Conservation (phyloP, 2,888 invertebrate genomes). For the Cantharis flavilabris region DNA sequence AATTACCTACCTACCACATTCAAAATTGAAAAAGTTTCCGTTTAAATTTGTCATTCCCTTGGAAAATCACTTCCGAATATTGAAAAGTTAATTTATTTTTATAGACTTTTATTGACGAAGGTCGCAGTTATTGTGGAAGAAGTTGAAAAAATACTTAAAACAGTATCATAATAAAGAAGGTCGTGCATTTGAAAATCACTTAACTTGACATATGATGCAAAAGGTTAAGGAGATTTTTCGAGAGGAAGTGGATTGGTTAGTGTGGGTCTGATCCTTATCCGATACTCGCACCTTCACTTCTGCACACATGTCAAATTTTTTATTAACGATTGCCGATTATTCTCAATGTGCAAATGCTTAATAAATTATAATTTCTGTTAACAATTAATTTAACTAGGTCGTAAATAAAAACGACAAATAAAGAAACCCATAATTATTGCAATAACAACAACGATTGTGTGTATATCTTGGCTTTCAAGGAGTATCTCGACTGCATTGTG, state of each 20-base stretch:
- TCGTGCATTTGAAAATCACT: not conserved
- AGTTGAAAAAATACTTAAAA: not conserved
- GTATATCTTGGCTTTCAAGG: slow-evolving; percentile 10
- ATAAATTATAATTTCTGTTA: not conserved
- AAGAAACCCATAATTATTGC: not conserved
- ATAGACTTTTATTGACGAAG: not conserved
- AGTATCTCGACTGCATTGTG: slow-evolving; percentile 10
- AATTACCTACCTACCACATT: not conserved
- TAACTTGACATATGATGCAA: not conserved
- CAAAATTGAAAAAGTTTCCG: not conserved
- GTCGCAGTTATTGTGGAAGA: not conserved
- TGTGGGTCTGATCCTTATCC: not conserved
- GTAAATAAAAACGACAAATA: not conserved
- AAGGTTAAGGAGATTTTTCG: slow-evolving; percentile 3
- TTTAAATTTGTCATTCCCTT: slow-evolving; percentile 1
- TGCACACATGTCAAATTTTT: not conserved
- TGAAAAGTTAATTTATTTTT: slow-evolving; percentile 1
- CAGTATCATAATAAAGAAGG: slow-evolving; percentile 3
- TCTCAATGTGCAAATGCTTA: not conserved
- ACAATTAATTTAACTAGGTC: not conserved
- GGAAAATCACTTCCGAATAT: slow-evolving; percentile 1
- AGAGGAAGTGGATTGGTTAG: not conserved
- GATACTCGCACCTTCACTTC: not conserved
- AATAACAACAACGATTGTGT: not conserved
- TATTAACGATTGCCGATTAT: not conserved